A percentile compares a stretch with the other conserved stretches of the same genome.
These are phyloP conservation scores for Leptestheria dahalacensis DNA, from an alignment of 1,140 invertebrate species.

Conservation along the genomic window DNA sequence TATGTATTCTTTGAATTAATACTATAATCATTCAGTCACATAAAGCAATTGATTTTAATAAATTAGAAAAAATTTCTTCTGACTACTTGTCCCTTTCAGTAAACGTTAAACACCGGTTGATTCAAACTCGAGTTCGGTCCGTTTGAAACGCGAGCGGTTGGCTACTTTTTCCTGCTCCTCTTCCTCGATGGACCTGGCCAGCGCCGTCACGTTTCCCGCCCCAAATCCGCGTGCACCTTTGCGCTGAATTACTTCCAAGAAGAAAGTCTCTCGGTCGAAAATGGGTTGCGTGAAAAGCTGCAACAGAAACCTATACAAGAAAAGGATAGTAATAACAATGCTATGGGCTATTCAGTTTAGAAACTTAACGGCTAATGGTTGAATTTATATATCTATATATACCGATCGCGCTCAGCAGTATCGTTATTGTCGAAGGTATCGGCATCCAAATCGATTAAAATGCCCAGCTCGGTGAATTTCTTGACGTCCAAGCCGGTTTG, in stretches of 20 bases:
- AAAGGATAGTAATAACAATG: not conserved
- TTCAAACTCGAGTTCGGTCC: too few relatives aligned
- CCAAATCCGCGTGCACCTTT: slow-evolving; percentile 36
- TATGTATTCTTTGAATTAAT: too few relatives aligned
- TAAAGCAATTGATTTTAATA: too few relatives aligned
- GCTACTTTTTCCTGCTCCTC: not conserved
- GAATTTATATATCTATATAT: too few relatives aligned
- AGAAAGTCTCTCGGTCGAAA: slow-evolving; percentile 35
- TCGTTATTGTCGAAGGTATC: slow-evolving; percentile 18
- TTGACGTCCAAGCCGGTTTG: slow-evolving; percentile 25
- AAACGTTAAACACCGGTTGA: too few relatives aligned
- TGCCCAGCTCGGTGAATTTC: slow-evolving; percentile 22
- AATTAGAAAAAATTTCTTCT: too few relatives aligned
- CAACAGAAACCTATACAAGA: slow-evolving; percentile 31
- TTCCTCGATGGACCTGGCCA: slow-evolving; percentile 28
- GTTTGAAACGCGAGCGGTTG: too few relatives aligned
- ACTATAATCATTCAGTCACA: too few relatives aligned
- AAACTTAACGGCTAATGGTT: not conserved
- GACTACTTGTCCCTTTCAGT: too few relatives aligned
- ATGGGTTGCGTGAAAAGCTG: slow-evolving; percentile 39
- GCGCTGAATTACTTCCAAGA: slow-evolving; percentile 37
- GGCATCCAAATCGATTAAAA: slow-evolving; percentile 23
- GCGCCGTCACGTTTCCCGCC: slow-evolving; percentile 36
- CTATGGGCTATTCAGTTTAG: not conserved
- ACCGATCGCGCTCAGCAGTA: too few relatives aligned